These are phyloP conservation scores for Spicauda simplicius DNA, from an alignment of 2,888 invertebrate species.

Conservation along the genomic window DNA sequence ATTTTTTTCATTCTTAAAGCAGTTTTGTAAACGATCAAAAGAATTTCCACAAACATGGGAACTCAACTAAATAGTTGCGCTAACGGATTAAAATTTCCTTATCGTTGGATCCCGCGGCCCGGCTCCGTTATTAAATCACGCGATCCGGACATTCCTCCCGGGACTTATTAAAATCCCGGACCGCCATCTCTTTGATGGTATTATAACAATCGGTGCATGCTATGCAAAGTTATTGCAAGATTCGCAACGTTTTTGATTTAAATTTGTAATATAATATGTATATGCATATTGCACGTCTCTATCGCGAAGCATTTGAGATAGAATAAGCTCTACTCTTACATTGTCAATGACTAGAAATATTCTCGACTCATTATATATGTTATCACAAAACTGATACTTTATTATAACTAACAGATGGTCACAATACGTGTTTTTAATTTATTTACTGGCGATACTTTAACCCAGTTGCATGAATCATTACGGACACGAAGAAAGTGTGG, in stretches of 20 bases:
- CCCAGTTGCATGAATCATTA: too few relatives aligned
- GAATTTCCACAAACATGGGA: constrained; percentile 3
- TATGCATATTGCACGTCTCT: too few relatives aligned
- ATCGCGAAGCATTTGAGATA: too few relatives aligned
- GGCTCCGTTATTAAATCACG: constrained; percentile 31
- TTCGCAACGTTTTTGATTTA: not conserved
- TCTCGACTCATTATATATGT: too few relatives aligned
- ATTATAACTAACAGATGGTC: too few relatives aligned
- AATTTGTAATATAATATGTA: not conserved
- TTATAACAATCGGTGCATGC: constrained; percentile 19
- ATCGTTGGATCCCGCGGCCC: constrained; percentile 20
- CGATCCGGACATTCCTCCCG: constrained; percentile 12
- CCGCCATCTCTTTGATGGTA: constrained; percentile 26
- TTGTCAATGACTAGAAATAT: too few relatives aligned
- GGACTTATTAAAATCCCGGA: constrained; percentile 25
- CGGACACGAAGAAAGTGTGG: too few relatives aligned
- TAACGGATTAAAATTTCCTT: constrained; percentile 28
- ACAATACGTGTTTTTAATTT: too few relatives aligned
- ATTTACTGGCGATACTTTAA: too few relatives aligned
- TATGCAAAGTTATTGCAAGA: constrained; percentile 3
- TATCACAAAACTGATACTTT: too few relatives aligned
- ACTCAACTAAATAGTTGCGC: constrained; percentile 30
- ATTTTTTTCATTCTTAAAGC: not conserved
- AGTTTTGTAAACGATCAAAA: not conserved
- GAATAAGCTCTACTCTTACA: too few relatives aligned